Conservation (phyloP, 2,888 invertebrate species). For the Caenorhabditis auriculariae region DNA sequence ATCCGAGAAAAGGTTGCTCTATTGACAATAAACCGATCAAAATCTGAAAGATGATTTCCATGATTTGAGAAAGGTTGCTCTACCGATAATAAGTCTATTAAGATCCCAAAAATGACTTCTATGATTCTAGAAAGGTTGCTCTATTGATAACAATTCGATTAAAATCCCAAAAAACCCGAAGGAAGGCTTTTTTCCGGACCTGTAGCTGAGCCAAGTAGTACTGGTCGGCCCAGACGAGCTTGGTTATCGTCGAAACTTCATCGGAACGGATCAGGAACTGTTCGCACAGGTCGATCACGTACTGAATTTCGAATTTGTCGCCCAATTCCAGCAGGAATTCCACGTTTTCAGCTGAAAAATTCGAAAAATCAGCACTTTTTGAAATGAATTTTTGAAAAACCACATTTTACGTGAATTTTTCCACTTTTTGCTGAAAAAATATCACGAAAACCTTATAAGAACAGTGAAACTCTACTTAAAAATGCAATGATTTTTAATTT, state of each 20-base stretch:
- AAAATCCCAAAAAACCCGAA: not conserved
- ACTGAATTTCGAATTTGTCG: slow-evolving; percentile 65
- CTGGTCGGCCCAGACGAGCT: slow-evolving; percentile 60
- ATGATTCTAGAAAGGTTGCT: not conserved
- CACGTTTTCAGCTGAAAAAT: slow-evolving; percentile 65
- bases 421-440: not conserved
- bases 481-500: too few relatives aligned
- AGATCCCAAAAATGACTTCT: too few relatives aligned
- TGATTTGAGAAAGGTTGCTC: too few relatives aligned
- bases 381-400: not conserved
- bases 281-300: slow-evolving; percentile 65
- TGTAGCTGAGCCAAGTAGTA: slow-evolving; percentile 56
- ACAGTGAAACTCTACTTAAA: too few relatives aligned
- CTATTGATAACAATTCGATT: not conserved
- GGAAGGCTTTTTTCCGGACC: slow-evolving; percentile 27
- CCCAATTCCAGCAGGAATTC: slow-evolving; percentile 64
- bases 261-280: slow-evolving; percentile 62
- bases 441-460: not conserved
- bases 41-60: too few relatives aligned
- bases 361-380: not conserved
- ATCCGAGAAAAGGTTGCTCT: too few relatives aligned
- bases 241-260: slow-evolving; percentile 59
- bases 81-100: too few relatives aligned
- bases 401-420: not conserved
- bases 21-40: too few relatives aligned